A percentile compares a stretch with the other conserved stretches of the same genome.
Conservation (phyloP, 1,140 invertebrate species). For the Radopholus similis region DNA sequence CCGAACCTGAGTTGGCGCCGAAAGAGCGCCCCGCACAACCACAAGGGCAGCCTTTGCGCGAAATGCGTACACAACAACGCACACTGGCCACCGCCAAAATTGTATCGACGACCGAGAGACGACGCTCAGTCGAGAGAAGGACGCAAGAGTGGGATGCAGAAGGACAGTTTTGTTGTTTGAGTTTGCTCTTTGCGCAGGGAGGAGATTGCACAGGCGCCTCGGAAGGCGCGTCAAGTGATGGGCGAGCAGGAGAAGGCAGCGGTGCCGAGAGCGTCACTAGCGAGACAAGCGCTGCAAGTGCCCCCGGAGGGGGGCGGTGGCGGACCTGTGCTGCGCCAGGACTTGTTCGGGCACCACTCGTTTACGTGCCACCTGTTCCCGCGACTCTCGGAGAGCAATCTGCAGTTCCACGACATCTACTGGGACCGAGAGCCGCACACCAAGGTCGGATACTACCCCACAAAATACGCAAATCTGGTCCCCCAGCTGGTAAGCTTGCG, state of each 20-base stretch:
- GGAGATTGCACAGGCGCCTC: background rate
- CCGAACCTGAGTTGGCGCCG: too few relatives aligned
- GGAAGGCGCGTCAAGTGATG: background rate
- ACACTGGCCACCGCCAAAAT: too few relatives aligned
- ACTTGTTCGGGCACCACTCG: conserved; percentile 25
- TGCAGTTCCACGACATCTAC: conserved; percentile 42
- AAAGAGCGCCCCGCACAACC: too few relatives aligned
- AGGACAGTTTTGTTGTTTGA: too few relatives aligned
- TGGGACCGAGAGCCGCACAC: conserved; percentile 26
- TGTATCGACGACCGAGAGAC: too few relatives aligned
- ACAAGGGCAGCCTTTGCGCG: too few relatives aligned
- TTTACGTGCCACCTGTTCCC: conserved; percentile 37
- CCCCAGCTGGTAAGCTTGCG: conserved; percentile 8
- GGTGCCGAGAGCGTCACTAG: background rate
- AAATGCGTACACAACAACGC: too few relatives aligned
- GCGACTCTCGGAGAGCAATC: conserved; percentile 35
- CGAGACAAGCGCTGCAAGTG: background rate
- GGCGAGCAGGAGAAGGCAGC: background rate
- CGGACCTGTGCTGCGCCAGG: background rate
- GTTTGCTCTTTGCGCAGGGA: background rate
- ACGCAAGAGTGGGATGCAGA: too few relatives aligned
- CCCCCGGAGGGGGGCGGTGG: too few relatives aligned
- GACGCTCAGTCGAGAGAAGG: too few relatives aligned
- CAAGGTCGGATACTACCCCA: conserved; percentile 14
- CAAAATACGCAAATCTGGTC: background rate